Evolutionary conservation across 2,113 vertebrate species (phyloP), one percentile per base, ranked within the genome.

Genomic region (Astatoreochromis straeleni): DNA sequence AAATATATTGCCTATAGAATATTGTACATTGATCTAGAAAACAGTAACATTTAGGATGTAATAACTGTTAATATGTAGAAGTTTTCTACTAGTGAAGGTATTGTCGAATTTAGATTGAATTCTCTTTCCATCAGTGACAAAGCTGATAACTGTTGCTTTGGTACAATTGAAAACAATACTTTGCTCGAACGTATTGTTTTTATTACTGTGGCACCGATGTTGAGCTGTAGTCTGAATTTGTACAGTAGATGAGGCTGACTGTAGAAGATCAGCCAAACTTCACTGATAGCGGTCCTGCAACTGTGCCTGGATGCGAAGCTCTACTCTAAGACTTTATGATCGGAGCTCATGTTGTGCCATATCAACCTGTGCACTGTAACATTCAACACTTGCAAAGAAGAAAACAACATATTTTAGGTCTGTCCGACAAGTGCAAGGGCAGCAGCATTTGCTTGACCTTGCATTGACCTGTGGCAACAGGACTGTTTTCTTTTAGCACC

Each of bases 1-100:
- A 94, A 94, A 90, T 89, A 93, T 93, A 91, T 90, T 95, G 92
- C 92, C 88, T 95, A 95, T 91, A 92, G 93, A 92, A 94, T 95
- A 89, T 92, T 95, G 92, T 94, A 95, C 91, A 93, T 94, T 88
- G 91, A 89, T 92, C 89, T 95, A 93, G 92, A 94, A 85, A 92
- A 93, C 87, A 82, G 87, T 87, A 89, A 92, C 90, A 91, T 94
- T 93, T 95, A 95, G 91, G 90, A 91, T 93, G 89, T 94, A 91
- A 91, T 94, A 92, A 93, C 87, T 93, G 93, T 95, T 93, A 88
- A 89, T 88, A 88, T 89, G 89, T 95, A 95, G 93, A 88, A 90
- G 88, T 93, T 95, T 94, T 94, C 92, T 92, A 91, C 87, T 87
- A 87, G 90, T 94, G 90, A 91, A 89, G 83, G 86, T 92, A 89